Base-by-base conservation (phyloP, 2,797 vertebrate genomes). In the Sciurus vulgaris region DNA sequence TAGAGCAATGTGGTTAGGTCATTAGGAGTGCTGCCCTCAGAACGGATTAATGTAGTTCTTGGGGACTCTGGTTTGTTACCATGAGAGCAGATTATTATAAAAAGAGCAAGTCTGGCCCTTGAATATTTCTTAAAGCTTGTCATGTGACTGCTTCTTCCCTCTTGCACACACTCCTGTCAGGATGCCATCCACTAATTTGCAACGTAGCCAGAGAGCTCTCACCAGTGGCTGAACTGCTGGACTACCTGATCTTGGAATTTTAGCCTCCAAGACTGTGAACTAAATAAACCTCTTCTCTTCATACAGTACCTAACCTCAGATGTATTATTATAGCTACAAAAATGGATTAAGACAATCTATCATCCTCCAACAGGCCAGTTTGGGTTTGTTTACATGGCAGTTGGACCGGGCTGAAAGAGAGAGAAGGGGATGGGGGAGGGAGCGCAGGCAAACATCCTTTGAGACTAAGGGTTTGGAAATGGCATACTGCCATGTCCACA, bases 381-480 rank as follows among this genome's bases (percentile, higher is more conserved):
- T 86, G 35, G 49, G 41, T 35, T 79, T 92, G 24, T 47, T 83
- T 44, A 84, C 22, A 18, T 51, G 86, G 24, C 35, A 72, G 56
- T n/a, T 65, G 26, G 17, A 26, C 49, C 44, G 3, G 5, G 7
- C 11, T n/a, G 30, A 73, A 4, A 54, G 14, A 93, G 49, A 51
- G 4, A 0, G 89, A 54, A 95, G 18, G 79, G n/a, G 2, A 28
- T 47, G 20, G n/a, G 7, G n/a, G 44, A 65, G 22, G 5, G 0
- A 35, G 11, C 2, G 6, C 22, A n/a, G 2, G 33, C 18, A 61
- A 88, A 24, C 26, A n/a, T 41, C 33, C 85, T 74, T 79, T 89
- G 54, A 92, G 22, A 61, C 33, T 15, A 72, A 73, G 65, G 94
- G 41, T 90, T 65, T 49, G 41, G 33, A 94, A 94, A 87, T 65